These are phyloP conservation scores for Sinodicranocentrus sp. DNA, from an alignment of 2,888 invertebrate species.

Conservation along the genomic window DNA sequence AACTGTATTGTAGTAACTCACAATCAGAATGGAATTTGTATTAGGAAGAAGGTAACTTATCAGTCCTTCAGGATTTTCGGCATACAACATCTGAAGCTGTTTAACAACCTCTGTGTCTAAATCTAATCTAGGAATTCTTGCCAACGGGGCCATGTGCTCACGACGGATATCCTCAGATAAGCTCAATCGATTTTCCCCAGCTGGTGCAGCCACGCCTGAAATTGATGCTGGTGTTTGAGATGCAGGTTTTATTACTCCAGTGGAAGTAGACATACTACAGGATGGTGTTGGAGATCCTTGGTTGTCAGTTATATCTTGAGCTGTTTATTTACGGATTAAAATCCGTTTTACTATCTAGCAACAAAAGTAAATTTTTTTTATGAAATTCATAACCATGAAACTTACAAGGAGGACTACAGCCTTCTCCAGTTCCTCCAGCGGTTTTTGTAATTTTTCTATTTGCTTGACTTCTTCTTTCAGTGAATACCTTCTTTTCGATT, in stretches of 20 bases:
- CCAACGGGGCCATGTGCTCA: conserved; percentile 53
- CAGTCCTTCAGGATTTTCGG: conserved; percentile 51
- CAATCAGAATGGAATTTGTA: conserved; percentile 41
- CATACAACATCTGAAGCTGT: conserved; percentile 52
- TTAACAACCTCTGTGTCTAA: conserved; percentile 54
- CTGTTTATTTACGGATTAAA: no score
- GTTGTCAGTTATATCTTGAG: no score
- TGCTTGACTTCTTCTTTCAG: conserved; percentile 67
- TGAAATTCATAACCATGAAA: no score
- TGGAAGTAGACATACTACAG: no score
- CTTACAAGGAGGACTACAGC: conserved; percentile 26
- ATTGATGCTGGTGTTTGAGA: no score
- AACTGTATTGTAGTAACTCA: no score
- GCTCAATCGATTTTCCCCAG: conserved; percentile 53
- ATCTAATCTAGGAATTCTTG: conserved; percentile 51
- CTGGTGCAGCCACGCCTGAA: neutral
- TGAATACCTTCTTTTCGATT: conserved; percentile 70
- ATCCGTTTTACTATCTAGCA: no score
- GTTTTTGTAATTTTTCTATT: conserved; percentile 64
- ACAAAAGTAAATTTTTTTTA: no score
- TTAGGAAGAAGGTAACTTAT: conserved; percentile 57
- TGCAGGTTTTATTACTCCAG: no score
- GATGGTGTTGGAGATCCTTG: conserved; percentile 43
- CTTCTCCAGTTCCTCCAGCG: conserved; percentile 17
- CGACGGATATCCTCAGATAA: conserved; percentile 52